Percentiles rank a stretch among this genome's conserved stretches.
phyloP scores from a whole-genome alignment of 2,888 invertebrate genomes.

The Phrixothrix hirtus region DNA sequence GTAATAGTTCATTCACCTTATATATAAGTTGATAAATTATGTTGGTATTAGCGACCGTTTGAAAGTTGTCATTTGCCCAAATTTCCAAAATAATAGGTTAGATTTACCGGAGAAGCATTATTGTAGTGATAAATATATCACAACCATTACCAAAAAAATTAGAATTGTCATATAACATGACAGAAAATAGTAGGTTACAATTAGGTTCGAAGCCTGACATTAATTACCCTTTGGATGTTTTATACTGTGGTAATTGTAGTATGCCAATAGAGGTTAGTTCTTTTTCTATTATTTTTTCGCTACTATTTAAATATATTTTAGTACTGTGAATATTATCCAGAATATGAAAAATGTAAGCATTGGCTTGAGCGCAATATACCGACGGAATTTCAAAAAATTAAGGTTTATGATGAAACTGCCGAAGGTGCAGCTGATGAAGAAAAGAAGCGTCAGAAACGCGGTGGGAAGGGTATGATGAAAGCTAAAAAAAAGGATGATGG shows the following conservation, averaged over 20 bases:
- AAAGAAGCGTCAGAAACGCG: slow-evolving; percentile 94
- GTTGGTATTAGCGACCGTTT: too few relatives aligned
- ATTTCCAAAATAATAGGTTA: too few relatives aligned
- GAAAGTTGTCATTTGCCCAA: too few relatives aligned
- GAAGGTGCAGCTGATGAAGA: slow-evolving; percentile 80
- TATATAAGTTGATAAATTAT: too few relatives aligned
- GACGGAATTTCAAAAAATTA: slow-evolving; percentile 87
- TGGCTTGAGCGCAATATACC: slow-evolving; percentile 96
- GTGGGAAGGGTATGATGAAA: slow-evolving; percentile 94
- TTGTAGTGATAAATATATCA: too few relatives aligned
- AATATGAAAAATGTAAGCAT: slow-evolving; percentile 94
- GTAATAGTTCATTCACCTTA: too few relatives aligned
- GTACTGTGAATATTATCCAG: slow-evolving; percentile 98
- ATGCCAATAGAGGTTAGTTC: slow-evolving; percentile 84
- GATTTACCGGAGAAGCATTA: too few relatives aligned
- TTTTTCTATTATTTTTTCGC: slow-evolving; percentile 5
- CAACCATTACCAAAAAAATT: too few relatives aligned
- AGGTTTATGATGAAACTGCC: slow-evolving; percentile 68
- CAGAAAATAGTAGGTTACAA: slow-evolving; percentile 68
- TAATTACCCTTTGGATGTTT: slow-evolving; percentile 79
- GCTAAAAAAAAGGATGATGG: slow-evolving; percentile 93
- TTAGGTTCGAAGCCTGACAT: slow-evolving; percentile 61
- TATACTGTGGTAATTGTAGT: slow-evolving; percentile 92
- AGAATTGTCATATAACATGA: too few relatives aligned
- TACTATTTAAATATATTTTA: slow-evolving; percentile 53